phyloP scores from a whole-genome alignment of 64 coral and sea anemone species.

The Dendrophyllia cribrosa region DNA sequence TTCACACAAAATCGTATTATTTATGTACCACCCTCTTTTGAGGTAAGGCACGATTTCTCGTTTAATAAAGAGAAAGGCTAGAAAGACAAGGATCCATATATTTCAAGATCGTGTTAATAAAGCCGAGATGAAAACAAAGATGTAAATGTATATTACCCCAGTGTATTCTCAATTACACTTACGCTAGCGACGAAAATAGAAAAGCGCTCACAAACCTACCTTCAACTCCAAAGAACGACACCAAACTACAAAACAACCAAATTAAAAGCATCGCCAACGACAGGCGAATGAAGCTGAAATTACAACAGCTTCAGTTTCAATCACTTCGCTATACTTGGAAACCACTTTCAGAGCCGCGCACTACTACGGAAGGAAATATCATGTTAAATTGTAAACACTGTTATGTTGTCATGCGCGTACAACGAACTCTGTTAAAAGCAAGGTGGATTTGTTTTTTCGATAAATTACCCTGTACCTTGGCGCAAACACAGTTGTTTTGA shows the following conservation, averaged over 20 bases:
- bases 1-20: neutral
- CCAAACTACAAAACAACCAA: conserved; percentile 11
- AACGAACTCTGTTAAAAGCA: neutral
- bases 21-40: neutral
- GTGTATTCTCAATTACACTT: neutral
- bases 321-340: neutral
- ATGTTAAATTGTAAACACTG: neutral
- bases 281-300: neutral
- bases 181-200: neutral
- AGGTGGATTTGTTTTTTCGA: neutral
- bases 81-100: neutral
- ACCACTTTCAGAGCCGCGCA: neutral
- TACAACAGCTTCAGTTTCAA: neutral
- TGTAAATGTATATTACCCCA: neutral
- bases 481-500: neutral
- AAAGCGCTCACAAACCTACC: neutral
- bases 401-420: neutral
- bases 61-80: neutral
- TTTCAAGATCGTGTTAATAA: conserved; percentile 5
- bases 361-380: neutral
- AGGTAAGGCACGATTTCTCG: neutral
- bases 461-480: neutral
- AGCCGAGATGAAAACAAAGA: neutral
- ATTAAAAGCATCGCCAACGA: conserved; percentile 14
- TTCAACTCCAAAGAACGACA: neutral